These are phyloP conservation scores for Muschampia plurimacula DNA, from an alignment of 2,888 invertebrate species.

Conservation along the genomic window DNA sequence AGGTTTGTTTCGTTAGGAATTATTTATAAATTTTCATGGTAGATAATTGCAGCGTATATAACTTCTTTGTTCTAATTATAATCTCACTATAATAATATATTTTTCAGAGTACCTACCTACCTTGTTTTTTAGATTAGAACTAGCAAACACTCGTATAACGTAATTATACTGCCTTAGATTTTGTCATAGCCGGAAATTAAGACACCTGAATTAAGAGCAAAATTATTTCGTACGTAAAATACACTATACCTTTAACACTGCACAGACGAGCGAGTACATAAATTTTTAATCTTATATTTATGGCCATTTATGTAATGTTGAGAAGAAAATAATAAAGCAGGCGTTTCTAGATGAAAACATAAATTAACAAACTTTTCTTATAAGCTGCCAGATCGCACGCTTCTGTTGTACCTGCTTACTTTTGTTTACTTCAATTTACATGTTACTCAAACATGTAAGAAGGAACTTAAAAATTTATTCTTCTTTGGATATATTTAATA, in stretches of 20 bases:
- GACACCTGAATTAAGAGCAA: not conserved
- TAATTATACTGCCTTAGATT: no score
- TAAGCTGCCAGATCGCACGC: slow-evolving; percentile 31
- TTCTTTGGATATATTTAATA: no score
- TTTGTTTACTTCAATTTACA: slow-evolving; percentile 5
- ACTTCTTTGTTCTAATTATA: not conserved
- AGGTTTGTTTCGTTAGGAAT: not conserved
- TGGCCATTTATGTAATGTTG: no score
- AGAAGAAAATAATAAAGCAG: slow-evolving; percentile 39
- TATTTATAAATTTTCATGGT: no score
- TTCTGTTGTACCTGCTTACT: not conserved
- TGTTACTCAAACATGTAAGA: not conserved
- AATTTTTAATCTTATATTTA: no score
- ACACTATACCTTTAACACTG: not conserved
- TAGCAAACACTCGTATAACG: not conserved
- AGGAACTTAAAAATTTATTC: no score
- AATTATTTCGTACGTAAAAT: not conserved
- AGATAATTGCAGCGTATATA: no score
- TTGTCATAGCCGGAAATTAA: no score
- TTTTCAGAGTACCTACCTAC: no score
- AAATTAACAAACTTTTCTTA: slow-evolving; percentile 60
- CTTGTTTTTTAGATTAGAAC: no score
- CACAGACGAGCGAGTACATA: not conserved
- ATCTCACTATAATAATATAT: not conserved
- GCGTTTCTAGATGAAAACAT: slow-evolving; percentile 47